Evolutionary conservation across 2,113 vertebrate genomes (phyloP).

Genomic region (Paradoxurus hermaphroditus): DNA sequence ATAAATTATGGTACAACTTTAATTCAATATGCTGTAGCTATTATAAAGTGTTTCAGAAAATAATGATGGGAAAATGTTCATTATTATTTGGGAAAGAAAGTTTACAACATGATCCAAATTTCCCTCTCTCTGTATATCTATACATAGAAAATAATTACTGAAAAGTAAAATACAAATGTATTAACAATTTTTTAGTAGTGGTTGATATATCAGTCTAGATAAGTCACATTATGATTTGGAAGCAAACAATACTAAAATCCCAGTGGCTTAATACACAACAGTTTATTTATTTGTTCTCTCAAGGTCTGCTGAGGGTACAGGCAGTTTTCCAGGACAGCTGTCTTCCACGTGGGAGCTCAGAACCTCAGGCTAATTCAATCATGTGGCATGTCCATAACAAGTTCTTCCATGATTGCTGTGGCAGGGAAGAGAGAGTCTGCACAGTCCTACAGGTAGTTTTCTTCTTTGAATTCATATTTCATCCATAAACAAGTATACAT

Average conservation of each 20-base stretch:
- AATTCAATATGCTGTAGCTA: background rate
- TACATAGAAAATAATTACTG: background rate
- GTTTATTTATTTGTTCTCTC: conserved; percentile 64
- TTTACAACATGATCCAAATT: background rate
- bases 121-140: background rate
- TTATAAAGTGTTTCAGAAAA: background rate
- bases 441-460: background rate
- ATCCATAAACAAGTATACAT: background rate
- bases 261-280: conserved; percentile 50
- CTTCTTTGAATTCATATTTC: background rate
- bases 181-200: conserved; percentile 17
- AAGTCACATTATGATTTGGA: conserved; percentile 38
- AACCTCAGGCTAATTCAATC: conserved; percentile 2
- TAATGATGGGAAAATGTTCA: background rate
- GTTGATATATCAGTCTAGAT: conserved; percentile 20
- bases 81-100: background rate
- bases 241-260: conserved; percentile 49
- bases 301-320: conserved; percentile 44
- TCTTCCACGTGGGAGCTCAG: conserved; percentile 59
- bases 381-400: background rate
- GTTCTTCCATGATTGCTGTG: background rate
- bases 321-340: conserved; percentile 65
- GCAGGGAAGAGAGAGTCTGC: background rate
- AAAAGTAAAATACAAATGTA: conserved; percentile 2
- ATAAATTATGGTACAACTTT: background rate